Evolutionary conservation across 2,797 vertebrate genomes (phyloP).

Genomic region (Enteromius afrohamiltoni): DNA sequence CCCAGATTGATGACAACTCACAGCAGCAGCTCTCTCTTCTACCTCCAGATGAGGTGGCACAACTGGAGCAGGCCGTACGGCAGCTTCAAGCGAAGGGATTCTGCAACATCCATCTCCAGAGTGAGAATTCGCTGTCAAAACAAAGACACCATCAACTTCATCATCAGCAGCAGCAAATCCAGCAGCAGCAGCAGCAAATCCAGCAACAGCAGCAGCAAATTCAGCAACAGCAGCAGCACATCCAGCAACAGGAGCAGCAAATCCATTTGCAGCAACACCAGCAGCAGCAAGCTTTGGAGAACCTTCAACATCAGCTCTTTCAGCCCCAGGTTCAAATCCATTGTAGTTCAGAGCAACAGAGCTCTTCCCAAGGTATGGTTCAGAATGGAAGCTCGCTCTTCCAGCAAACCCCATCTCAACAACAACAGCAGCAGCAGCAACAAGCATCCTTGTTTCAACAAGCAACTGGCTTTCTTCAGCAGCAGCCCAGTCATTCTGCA

Average conservation of each 20-base stretch:
- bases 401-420: slow-evolving; percentile 75
- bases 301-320: slow-evolving; percentile 83
- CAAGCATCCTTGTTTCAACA: slow-evolving; percentile 90
- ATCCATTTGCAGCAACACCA: slow-evolving; percentile 70
- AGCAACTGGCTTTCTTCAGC: slow-evolving; percentile 88
- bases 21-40: slow-evolving; percentile 86
- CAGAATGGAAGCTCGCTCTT: slow-evolving; percentile 84
- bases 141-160: slow-evolving; percentile 86
- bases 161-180: slow-evolving; percentile 74
- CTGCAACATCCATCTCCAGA: slow-evolving; percentile 87
- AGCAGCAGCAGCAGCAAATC: slow-evolving; percentile 74
- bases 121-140: slow-evolving; percentile 83
- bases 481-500: slow-evolving; percentile 83
- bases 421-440: slow-evolving; percentile 70
- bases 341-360: slow-evolving; percentile 85
- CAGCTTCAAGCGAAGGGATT: slow-evolving; percentile 91
- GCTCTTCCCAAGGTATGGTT: slow-evolving; percentile 80
- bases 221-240: slow-evolving; percentile 78
- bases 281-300: slow-evolving; percentile 77
- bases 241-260: slow-evolving; percentile 87
- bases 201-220: slow-evolving; percentile 67
- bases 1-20: slow-evolving; percentile 81
- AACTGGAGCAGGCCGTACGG: slow-evolving; percentile 93
- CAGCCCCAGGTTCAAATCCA: slow-evolving; percentile 91
- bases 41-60: slow-evolving; percentile 85